These are phyloP conservation scores for Thymelicus sylvestris DNA, from an alignment of 2,888 invertebrate genomes.

Conservation along the genomic window DNA sequence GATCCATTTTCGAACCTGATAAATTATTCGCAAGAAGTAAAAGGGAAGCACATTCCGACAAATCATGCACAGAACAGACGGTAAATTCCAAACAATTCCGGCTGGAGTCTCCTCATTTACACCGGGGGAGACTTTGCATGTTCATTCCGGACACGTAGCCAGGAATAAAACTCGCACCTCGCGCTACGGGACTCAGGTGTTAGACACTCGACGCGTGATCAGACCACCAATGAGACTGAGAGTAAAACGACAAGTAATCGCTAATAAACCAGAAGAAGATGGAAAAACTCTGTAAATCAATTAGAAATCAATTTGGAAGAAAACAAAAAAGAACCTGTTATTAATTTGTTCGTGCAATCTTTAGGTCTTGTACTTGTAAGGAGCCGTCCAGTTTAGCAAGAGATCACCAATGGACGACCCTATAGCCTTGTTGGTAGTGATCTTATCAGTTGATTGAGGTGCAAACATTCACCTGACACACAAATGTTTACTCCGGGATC, in stretches of 20 bases:
- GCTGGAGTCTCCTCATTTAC: conserved; percentile 39
- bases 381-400: too few species aligned
- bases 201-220: conserved; percentile 47
- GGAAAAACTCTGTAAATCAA: not conserved
- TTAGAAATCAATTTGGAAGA: not conserved
- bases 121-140: conserved; percentile 40
- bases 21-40: not conserved
- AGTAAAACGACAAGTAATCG: conserved; percentile 32
- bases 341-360: too few species aligned
- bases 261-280: not conserved
- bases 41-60: conserved; percentile 36
- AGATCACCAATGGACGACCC: too few species aligned
- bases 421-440: too few species aligned
- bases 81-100: conserved; percentile 15
- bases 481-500: too few species aligned
- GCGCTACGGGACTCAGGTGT: conserved; percentile 48
- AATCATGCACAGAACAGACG: conserved; percentile 13
- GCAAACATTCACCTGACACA: too few species aligned
- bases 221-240: conserved; percentile 49
- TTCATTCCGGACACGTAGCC: conserved; percentile 47
- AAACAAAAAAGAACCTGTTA: too few species aligned
- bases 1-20: too few species aligned
- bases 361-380: too few species aligned
- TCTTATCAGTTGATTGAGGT: too few species aligned
- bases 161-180: conserved; percentile 47